Conservation (phyloP, 2,888 invertebrate genomes). For the Gymnoscelis rufifasciata region DNA sequence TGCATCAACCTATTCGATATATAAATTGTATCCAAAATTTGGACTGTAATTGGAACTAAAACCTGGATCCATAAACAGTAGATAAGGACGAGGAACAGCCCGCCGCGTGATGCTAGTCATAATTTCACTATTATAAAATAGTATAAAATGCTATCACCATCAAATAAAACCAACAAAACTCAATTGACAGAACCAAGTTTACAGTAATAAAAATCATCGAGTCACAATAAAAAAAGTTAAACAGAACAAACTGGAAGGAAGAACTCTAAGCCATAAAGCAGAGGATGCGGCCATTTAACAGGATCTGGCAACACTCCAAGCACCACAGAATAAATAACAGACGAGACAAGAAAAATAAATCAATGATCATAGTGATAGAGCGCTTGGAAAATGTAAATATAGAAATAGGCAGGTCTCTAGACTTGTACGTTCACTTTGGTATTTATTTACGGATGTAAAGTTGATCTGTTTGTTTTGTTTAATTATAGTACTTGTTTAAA, state of each 20-base stretch:
- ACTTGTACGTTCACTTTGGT: conserved; percentile 1
- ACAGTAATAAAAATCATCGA: not conserved
- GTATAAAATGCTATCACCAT: no score
- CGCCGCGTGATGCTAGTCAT: no score
- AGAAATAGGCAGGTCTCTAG: conserved; percentile 3
- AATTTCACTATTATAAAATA: no score
- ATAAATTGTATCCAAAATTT: no score
- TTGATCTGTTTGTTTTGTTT: no score
- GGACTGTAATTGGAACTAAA: no score
- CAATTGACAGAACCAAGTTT: not conserved
- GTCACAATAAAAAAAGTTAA: conserved; percentile 11
- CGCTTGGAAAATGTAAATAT: not conserved
- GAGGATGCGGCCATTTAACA: conserved; percentile 22
- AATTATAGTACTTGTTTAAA: no score
- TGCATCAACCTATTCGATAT: no score
- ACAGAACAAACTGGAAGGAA: conserved; percentile 15
- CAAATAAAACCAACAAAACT: not conserved
- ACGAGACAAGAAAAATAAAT: conserved; percentile 24
- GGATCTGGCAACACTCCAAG: conserved; percentile 25
- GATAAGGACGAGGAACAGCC: no score
- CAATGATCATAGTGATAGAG: conserved; percentile 17
- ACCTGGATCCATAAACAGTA: no score
- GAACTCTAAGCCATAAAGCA: conserved; percentile 16
- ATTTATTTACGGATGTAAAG: not conserved
- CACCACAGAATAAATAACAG: conserved; percentile 14